These are phyloP conservation scores for Lepus timidus DNA, from an alignment of 2,113 vertebrate species.

Conservation along the genomic window DNA sequence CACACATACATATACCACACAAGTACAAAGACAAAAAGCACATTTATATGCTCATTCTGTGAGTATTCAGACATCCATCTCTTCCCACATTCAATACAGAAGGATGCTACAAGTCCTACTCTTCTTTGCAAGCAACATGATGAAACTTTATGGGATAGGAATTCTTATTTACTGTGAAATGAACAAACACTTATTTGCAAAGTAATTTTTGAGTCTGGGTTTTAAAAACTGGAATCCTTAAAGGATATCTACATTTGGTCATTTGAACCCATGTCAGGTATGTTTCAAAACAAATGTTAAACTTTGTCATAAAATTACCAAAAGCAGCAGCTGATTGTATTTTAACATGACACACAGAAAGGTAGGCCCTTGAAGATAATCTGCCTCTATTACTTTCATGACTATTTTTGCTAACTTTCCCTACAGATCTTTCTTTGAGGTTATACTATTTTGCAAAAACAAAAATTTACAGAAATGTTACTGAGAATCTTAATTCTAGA, in stretches of 20 bases:
- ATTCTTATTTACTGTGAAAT: constrained; percentile 62
- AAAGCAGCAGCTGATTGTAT: background rate
- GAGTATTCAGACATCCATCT: constrained; percentile 26
- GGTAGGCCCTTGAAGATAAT: background rate
- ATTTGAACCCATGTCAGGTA: background rate
- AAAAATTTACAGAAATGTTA: constrained; percentile 44
- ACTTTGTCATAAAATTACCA: background rate
- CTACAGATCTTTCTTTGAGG: background rate
- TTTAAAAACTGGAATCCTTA: constrained; percentile 58
- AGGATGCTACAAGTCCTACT: constrained; percentile 10
- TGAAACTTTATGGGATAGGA: background rate
- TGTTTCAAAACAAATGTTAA: constrained; percentile 44
- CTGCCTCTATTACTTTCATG: background rate
- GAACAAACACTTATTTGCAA: constrained; percentile 55
- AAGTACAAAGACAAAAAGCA: constrained; percentile 10
- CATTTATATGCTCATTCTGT: constrained; percentile 51
- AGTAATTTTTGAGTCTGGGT: constrained; percentile 49
- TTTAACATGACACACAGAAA: background rate
- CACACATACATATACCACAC: background rate
- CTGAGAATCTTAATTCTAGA: constrained; percentile 38
- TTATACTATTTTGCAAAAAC: constrained; percentile 48
- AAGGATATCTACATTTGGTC: background rate
- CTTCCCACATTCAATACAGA: constrained; percentile 29
- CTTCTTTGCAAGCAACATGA: constrained; percentile 36
- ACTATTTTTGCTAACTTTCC: background rate